Base-by-base conservation (phyloP, 2,797 vertebrate species). In the Coracias cyanogaster region DNA sequence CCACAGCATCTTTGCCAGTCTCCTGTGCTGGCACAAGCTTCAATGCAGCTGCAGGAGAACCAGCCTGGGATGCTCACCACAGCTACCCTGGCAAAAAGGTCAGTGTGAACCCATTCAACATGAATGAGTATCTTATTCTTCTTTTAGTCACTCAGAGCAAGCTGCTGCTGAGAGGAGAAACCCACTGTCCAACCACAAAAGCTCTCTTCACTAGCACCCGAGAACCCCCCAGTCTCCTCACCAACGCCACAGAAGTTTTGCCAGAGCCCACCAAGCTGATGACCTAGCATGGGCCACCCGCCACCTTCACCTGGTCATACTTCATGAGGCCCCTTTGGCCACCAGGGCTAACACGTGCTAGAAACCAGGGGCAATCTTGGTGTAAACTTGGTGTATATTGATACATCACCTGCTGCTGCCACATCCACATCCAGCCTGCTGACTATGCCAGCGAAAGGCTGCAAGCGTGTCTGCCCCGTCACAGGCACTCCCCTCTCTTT, bases 111-210 rank as follows among this genome's bases (percentile, higher is more conserved):
- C 31, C 54, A 37, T 15, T 41, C 29, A 17, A 48, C 19, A 39
- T 3, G 4, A 78, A 48, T 0, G 0, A 65, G 54, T 10, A 35
- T 35, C 43, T 26, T 15, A 52, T 15, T 5, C 4, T 3, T 46
- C 58, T 25, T 49, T 79, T 71, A 20, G 20, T 37, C 81, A 72
- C 60, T 77, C 55, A 81, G 41, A 85, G 43, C 29, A 24, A 61
- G 37, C 29, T 49, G 22, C 5, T 69, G 51, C 28, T 74, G n/a
- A 9, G 12, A 95, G 33, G 12, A 79, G 46, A 85, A 91, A 52
- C 24, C 33, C 37, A 49, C 33, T 39, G 37, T 69, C 37, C 62
- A 60, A 15, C 35, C 66, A 54, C 29, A 70, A 49, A 14, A 52
- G 10, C 61, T 54, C 49, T 41, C 61, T 74, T 64, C 49, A 26